Percentiles rank a stretch among this genome's conserved stretches.
Conservation (phyloP, 1,140 invertebrate genomes). For the Saccostrea cuccullata region DNA sequence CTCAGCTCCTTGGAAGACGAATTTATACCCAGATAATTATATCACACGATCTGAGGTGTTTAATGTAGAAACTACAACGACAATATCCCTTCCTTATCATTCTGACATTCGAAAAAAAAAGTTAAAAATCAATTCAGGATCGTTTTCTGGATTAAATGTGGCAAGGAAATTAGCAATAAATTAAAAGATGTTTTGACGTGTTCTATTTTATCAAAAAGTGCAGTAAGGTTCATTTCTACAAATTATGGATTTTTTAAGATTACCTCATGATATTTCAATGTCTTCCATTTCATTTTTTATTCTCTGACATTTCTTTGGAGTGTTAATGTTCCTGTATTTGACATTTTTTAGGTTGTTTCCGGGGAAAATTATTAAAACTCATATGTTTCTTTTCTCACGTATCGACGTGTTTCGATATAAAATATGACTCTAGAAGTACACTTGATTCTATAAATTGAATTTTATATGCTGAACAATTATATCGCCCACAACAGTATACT, state of each 20-base stretch:
- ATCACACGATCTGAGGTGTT: constrained; percentile 5
- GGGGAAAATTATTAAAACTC: not conserved
- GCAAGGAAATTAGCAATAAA: constrained; percentile 37
- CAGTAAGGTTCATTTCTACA: not conserved
- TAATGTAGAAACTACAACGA: not conserved
- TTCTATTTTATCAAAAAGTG: constrained; percentile 18
- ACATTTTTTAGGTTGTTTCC: not conserved
- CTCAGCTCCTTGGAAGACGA: not conserved
- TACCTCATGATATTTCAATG: not conserved
- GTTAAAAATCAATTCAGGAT: constrained; percentile 15
- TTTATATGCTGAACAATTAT: constrained; percentile 19
- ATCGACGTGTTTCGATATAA: not conserved
- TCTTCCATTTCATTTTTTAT: not conserved
- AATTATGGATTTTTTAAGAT: constrained; percentile 1
- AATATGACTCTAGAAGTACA: constrained; percentile 13
- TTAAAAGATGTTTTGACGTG: constrained; percentile 20
- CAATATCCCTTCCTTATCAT: not conserved
- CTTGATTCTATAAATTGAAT: constrained; percentile 31
- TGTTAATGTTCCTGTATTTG: not conserved
- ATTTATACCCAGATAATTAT: not conserved
- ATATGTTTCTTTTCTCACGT: constrained; percentile 9
- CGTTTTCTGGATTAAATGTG: constrained; percentile 30
- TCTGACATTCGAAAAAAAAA: not conserved
- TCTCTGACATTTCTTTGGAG: constrained; percentile 21
- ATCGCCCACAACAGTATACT: not conserved